Evolutionary conservation across 2,113 vertebrate species (phyloP).

Genomic region (Osmerus mordax): DNA sequence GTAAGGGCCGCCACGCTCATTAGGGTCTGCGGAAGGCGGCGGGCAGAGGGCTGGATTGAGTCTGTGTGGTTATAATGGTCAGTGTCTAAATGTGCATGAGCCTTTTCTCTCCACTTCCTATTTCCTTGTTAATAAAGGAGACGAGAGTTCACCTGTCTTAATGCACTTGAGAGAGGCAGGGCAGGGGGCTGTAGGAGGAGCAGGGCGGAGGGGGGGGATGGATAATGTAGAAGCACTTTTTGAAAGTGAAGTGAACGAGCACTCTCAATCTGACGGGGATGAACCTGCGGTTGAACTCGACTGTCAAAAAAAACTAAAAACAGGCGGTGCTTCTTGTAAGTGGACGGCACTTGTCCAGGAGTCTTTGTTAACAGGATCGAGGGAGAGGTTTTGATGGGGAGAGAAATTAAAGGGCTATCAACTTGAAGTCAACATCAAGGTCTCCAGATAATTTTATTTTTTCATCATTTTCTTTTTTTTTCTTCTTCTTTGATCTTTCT

Average conservation of each 20-base stretch:
- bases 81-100: not conserved
- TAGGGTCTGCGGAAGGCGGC: conserved; percentile 26
- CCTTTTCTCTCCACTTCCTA: conserved; percentile 4
- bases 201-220: conserved; percentile 34
- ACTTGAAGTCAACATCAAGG: no score
- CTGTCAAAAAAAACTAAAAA: conserved; percentile 59
- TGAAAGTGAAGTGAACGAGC: conserved; percentile 57
- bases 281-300: conserved; percentile 52
- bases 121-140: conserved; percentile 21
- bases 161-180: conserved; percentile 37
- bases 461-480: no score
- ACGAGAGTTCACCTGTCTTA: conserved; percentile 28
- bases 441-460: not conserved
- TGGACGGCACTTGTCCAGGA: conserved; percentile 47
- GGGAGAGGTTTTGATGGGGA: not conserved
- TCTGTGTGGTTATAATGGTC: not conserved
- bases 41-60: conserved; percentile 4
- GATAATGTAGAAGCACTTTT: conserved; percentile 53
- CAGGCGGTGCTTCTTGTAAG: conserved; percentile 47
- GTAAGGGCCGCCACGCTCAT: conserved; percentile 39
- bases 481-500: no score
- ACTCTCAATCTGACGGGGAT: conserved; percentile 48
- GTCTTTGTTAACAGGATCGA: conserved; percentile 53
- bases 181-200: conserved; percentile 4
- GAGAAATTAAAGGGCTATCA: no score